phyloP scores from a whole-genome alignment of 2,888 invertebrate genomes.

The Nephrotoma appendiculata region DNA sequence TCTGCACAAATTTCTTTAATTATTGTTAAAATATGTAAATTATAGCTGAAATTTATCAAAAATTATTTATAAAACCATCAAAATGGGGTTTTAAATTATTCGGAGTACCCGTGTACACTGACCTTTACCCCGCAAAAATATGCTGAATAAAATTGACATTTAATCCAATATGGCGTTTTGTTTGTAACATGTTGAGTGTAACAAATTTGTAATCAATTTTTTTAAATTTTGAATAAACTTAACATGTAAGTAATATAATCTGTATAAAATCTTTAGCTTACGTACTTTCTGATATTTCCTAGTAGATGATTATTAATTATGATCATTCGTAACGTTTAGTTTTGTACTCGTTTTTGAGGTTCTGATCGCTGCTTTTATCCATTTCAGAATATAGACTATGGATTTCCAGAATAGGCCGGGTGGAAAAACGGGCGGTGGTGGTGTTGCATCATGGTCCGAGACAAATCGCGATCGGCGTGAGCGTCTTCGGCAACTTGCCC shows the following conservation, averaged over 20 bases:
- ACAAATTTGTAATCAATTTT: background rate
- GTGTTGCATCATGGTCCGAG: conserved; percentile 98
- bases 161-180: background rate
- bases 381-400: conserved; percentile 40
- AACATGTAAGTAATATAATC: background rate
- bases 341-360: background rate
- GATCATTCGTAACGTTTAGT: background rate
- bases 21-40: background rate
- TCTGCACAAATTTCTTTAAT: no score
- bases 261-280: background rate
- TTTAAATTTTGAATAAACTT: background rate
- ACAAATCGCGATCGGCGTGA: conserved; percentile 94
- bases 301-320: background rate
- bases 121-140: background rate
- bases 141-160: background rate
- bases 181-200: background rate
- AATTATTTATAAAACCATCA: background rate
- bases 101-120: background rate
- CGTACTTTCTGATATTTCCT: background rate
- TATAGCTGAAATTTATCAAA: background rate
- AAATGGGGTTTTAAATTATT: background rate
- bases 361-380: background rate
- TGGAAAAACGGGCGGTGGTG: conserved; percentile 98
- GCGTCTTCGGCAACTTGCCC: conserved; percentile 83
- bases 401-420: conserved; percentile 99